Conservation (phyloP, 2,113 vertebrate genomes). For the Aphelocoma coerulescens region DNA sequence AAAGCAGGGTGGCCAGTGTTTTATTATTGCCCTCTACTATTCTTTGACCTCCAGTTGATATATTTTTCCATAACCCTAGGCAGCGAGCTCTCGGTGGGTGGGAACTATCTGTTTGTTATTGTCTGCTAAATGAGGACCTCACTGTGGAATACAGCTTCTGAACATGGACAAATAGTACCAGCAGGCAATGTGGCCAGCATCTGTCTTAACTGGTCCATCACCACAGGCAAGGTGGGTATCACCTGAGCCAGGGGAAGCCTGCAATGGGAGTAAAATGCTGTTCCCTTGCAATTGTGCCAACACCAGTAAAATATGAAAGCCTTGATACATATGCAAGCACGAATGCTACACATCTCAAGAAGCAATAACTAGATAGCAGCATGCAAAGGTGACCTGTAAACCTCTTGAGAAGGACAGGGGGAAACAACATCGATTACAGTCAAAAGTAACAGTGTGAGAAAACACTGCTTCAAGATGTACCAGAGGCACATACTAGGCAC, state of each 20-base stretch:
- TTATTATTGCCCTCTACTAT: constrained; percentile 22
- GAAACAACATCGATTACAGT: neutral
- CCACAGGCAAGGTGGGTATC: neutral
- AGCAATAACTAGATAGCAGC: neutral
- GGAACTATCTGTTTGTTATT: constrained; percentile 18
- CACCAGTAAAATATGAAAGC: neutral
- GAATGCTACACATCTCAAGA: neutral
- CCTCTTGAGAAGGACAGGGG: neutral
- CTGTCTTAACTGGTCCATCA: neutral
- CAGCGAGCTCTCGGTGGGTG: constrained; percentile 2
- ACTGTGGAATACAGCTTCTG: neutral
- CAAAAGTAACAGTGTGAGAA: neutral
- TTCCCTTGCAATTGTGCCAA: neutral
- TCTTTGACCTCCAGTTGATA: constrained; percentile 36
- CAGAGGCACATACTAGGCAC: neutral
- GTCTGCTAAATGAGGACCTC: neutral
- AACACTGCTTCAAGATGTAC: neutral
- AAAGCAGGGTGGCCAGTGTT: constrained; percentile 6
- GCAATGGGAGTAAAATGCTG: neutral
- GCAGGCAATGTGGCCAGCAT: neutral
- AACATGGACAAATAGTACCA: neutral
- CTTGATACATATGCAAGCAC: neutral
- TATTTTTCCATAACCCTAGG: constrained; percentile 57
- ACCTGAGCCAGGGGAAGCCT: neutral
- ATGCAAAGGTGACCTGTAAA: neutral